Conservation (phyloP, 2,888 invertebrate species). For the Vandiemenella viatica region DNA sequence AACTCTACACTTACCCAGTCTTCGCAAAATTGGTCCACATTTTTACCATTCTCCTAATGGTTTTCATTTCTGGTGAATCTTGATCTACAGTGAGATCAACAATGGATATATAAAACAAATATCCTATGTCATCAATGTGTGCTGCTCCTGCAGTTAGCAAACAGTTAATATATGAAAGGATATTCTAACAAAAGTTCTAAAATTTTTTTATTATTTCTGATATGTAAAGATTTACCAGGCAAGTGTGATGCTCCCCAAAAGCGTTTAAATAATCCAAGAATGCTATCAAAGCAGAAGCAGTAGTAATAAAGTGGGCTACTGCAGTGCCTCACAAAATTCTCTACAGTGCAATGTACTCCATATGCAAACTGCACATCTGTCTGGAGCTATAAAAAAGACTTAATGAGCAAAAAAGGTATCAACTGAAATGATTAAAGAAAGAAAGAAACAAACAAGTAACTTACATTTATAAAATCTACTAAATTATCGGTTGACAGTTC, state of each 20-base stretch:
- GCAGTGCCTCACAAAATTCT: background rate
- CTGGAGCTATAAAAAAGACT: slow-evolving; percentile 6
- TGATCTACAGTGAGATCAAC: slow-evolving; percentile 27
- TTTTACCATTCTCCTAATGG: slow-evolving; percentile 42
- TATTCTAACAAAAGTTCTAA: background rate
- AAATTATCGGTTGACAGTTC: background rate
- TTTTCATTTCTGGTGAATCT: slow-evolving; percentile 39
- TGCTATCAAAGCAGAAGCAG: slow-evolving; percentile 12
- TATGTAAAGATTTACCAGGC: background rate
- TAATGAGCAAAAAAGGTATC: no score
- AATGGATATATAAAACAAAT: slow-evolving; percentile 34
- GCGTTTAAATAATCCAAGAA: slow-evolving; percentile 11
- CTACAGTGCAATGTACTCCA: slow-evolving; percentile 5
- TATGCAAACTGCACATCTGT: slow-evolving; percentile 9
- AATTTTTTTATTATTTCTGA: background rate
- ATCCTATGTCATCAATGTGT: slow-evolving; percentile 49
- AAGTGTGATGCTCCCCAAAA: slow-evolving; percentile 4
- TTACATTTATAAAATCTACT: background rate
- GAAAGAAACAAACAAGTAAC: background rate
- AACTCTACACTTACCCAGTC: slow-evolving; percentile 34
- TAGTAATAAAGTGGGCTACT: slow-evolving; percentile 9
- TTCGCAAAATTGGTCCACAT: slow-evolving; percentile 51
- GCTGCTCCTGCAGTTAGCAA: slow-evolving; percentile 34
- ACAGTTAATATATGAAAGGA: background rate
- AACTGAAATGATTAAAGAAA: background rate